A percentile compares a stretch with the other conserved stretches of the same genome.
Conservation (phyloP, 2,797 vertebrate genomes). For the Halcyon chelicuti region DNA sequence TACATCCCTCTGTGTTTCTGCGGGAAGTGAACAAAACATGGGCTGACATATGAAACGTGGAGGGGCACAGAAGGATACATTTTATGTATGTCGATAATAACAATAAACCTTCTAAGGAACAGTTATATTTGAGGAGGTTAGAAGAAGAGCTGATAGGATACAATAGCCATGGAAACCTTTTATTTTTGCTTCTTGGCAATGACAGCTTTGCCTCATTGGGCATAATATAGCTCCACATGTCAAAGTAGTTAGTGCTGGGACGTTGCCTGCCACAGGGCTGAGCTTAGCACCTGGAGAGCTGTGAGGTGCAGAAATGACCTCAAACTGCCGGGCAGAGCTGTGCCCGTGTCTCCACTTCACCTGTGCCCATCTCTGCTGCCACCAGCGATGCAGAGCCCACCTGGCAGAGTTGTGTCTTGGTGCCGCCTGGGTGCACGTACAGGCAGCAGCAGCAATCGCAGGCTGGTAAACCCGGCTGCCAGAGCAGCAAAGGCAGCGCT, state of each 20-base stretch:
- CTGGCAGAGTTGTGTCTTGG: too few species aligned
- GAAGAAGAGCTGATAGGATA: not conserved
- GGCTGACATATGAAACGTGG: not conserved
- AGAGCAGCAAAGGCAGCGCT: accelerated
- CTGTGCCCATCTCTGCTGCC: not conserved
- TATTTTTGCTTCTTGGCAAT: not conserved
- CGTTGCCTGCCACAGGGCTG: not conserved
- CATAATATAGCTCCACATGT: not conserved
- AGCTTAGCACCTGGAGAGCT: not conserved
- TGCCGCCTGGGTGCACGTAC: accelerated
- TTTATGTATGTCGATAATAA: not conserved
- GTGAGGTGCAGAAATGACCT: accelerated
- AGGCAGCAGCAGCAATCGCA: accelerated
- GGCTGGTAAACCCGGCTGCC: not conserved
- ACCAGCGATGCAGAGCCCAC: accelerated
- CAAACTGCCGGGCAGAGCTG: not conserved
- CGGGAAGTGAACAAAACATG: accelerated
- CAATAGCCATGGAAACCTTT: not conserved
- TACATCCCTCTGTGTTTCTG: not conserved
- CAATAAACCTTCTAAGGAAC: not conserved
- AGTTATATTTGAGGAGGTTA: not conserved
- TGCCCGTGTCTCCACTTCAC: accelerated
- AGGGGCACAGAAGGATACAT: not conserved
- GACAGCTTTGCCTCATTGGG: not conserved
- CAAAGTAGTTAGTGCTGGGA: not conserved